Percentiles rank a stretch among this genome's conserved stretches.
Conservation (phyloP, 1,140 invertebrate species). For the Oncopeltus fasciatus region DNA sequence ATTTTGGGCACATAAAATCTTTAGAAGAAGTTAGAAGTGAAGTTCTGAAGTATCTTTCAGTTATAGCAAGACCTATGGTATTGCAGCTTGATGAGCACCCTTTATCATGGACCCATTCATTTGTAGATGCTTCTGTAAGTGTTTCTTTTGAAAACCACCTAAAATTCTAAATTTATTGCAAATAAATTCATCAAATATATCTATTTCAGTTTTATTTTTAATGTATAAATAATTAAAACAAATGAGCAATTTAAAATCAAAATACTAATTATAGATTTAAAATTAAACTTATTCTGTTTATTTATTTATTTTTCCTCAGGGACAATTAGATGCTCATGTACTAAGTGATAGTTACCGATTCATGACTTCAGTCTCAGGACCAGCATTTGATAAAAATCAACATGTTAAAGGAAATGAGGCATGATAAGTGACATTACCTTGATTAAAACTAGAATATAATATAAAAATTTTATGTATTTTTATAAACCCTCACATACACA, state of each 20-base stretch:
- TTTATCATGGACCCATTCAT: conserved; percentile 77
- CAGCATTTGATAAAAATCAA: conserved; percentile 58
- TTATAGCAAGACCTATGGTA: conserved; percentile 76
- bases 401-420: conserved; percentile 38
- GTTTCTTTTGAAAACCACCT: too few species aligned
- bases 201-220: too few species aligned
- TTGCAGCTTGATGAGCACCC: conserved; percentile 59
- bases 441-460: too few species aligned
- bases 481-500: too few species aligned
- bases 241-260: too few species aligned
- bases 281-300: too few species aligned
- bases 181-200: too few species aligned
- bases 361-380: conserved; percentile 71
- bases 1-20: conserved; percentile 81
- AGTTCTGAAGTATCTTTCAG: conserved; percentile 81
- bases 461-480: too few species aligned
- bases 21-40: conserved; percentile 86
- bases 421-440: too few species aligned
- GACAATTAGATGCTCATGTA: neutral
- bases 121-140: conserved; percentile 66
- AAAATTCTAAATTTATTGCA: neutral
- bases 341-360: conserved; percentile 34
- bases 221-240: too few species aligned
- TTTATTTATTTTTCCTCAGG: too few species aligned
- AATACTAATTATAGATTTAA: too few species aligned